These are phyloP conservation scores for Empis stercorea DNA, from an alignment of 2,888 invertebrate species.

Conservation along the genomic window DNA sequence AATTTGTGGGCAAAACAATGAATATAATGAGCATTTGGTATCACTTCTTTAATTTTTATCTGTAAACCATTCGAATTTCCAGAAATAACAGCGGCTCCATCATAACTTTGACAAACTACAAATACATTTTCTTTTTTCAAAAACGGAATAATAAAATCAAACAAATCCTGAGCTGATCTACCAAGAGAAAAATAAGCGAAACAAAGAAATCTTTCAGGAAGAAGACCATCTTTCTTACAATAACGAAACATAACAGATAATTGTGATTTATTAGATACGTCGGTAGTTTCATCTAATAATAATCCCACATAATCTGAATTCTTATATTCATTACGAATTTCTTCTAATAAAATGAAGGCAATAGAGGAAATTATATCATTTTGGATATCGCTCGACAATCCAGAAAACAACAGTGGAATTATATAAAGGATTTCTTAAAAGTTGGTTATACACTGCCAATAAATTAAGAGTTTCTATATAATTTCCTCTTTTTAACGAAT, in stretches of 20 bases:
- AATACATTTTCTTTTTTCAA: constrained; percentile 2
- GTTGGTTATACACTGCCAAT: constrained; percentile 14
- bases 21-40: constrained; percentile 16
- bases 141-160: constrained; percentile 1
- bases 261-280: constrained; percentile 12
- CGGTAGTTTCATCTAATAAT: constrained; percentile 14
- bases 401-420: constrained; percentile 16
- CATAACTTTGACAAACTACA: constrained; percentile 16
- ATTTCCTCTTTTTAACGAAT: constrained; percentile 15
- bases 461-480: constrained; percentile 13
- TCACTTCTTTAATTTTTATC: constrained; percentile 14
- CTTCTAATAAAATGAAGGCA: constrained; percentile 9
- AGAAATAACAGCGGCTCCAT: constrained; percentile 16
- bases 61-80: constrained; percentile 18
- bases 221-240: constrained; percentile 9
- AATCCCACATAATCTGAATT: constrained; percentile 17
- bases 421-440: constrained; percentile 16
- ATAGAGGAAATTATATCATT: constrained; percentile 18
- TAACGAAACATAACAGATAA: constrained; percentile 14
- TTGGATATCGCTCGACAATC: constrained; percentile 17
- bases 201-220: constrained; percentile 15
- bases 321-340: constrained; percentile 15
- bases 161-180: constrained; percentile 13
- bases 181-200: constrained; percentile 12
- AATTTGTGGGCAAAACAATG: constrained; percentile 19